These are phyloP conservation scores for Alca torda DNA, from an alignment of 2,797 vertebrate genomes.

Conservation along the genomic window DNA sequence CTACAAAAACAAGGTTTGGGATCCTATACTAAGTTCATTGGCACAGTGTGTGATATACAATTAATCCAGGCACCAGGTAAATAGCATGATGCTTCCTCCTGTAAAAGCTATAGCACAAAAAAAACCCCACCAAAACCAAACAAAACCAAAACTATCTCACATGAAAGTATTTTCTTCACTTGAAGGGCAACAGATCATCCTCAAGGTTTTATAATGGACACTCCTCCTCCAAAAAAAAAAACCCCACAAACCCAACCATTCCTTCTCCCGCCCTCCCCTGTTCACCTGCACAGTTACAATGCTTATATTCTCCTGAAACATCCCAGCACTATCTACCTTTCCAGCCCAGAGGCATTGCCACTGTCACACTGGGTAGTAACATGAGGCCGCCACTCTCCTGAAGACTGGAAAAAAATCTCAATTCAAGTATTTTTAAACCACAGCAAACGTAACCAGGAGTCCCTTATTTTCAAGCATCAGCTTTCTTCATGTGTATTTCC, in stretches of 20 bases:
- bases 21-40: neutral
- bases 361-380: neutral
- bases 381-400: neutral
- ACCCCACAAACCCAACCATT: no score
- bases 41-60: rapidly evolving
- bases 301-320: rapidly evolving
- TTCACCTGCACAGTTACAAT: neutral
- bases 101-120: neutral
- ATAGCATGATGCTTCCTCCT: neutral
- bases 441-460: rapidly evolving
- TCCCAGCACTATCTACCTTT: neutral
- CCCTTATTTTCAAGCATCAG: neutral
- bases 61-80: neutral
- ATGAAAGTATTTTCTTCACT: neutral
- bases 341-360: neutral
- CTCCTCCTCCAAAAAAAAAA: neutral
- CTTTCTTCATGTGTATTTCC: neutral
- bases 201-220: neutral
- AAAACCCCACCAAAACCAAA: neutral
- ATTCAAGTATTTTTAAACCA: neutral
- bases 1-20: neutral
- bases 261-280: neutral
- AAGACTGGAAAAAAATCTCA: neutral
- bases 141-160: neutral
- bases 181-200: neutral